Conservation (phyloP, 2,888 invertebrate genomes). For the Metalampra italica region DNA sequence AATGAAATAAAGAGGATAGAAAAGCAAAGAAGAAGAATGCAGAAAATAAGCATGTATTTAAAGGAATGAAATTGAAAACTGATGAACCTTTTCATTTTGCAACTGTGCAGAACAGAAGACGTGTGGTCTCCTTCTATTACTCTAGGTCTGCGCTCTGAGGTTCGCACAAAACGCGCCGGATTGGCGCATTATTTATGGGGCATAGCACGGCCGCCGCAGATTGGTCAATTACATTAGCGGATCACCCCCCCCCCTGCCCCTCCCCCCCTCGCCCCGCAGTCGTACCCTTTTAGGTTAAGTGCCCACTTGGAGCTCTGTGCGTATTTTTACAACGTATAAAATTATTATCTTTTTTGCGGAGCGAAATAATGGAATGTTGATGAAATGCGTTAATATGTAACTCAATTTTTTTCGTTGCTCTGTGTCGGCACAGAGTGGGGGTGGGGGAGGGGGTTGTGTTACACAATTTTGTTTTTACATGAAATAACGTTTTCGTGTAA, state of each 20-base stretch:
- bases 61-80: too few relatives aligned
- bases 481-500: too few relatives aligned
- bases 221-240: conserved; percentile 36
- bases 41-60: too few relatives aligned
- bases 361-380: background rate
- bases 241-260: conserved; percentile 7
- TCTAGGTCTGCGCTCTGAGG: too few relatives aligned
- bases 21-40: too few relatives aligned
- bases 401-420: background rate
- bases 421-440: background rate
- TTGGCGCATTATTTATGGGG: conserved; percentile 26
- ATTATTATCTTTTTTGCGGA: background rate
- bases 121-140: too few relatives aligned
- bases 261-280: background rate
- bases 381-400: background rate
- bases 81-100: too few relatives aligned
- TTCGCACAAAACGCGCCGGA: background rate
- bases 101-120: too few relatives aligned
- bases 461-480: too few relatives aligned
- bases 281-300: conserved; percentile 15
- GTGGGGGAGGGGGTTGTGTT: too few relatives aligned
- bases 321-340: conserved; percentile 5
- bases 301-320: conserved; percentile 6
- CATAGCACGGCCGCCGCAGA: conserved; percentile 18
- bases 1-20: too few relatives aligned